phyloP scores from a whole-genome alignment of 2,888 invertebrate species.

The Boloria euphrosyne region DNA sequence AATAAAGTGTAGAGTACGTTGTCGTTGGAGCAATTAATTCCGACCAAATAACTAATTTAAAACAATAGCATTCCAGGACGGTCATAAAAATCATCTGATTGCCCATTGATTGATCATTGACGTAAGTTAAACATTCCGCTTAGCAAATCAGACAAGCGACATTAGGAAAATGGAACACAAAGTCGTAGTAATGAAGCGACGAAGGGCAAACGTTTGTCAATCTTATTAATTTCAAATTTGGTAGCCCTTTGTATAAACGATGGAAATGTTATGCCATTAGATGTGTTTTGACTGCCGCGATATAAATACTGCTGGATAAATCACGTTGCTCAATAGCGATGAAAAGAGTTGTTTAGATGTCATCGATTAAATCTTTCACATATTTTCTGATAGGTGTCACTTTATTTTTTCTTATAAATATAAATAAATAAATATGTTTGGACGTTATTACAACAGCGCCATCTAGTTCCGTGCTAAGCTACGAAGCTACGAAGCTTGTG shows the following conservation, averaged over 20 bases:
- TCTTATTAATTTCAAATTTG: conserved; percentile 24
- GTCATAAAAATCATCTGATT: conserved; percentile 36
- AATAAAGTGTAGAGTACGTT: too few species aligned
- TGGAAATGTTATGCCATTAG: not conserved
- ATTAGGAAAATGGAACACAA: conserved; percentile 36
- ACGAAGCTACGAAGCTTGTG: too few species aligned
- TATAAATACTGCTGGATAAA: not conserved
- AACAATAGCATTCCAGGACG: conserved; percentile 33
- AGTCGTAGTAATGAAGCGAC: conserved; percentile 17
- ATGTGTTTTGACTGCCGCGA: conserved; percentile 2
- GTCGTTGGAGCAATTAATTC: not conserved
- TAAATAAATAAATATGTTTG: too few species aligned
- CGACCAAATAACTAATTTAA: conserved; percentile 27
- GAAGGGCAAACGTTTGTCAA: conserved; percentile 18
- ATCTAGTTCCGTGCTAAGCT: too few species aligned
- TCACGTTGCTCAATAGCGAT: not conserved
- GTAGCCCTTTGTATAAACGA: conserved; percentile 9
- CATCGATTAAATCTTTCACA: too few species aligned
- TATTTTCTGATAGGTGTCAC: too few species aligned
- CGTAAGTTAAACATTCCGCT: conserved; percentile 54
- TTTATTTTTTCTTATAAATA: too few species aligned
- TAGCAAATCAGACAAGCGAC: conserved; percentile 46
- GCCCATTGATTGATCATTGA: conserved; percentile 56
- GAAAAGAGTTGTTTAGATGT: too few species aligned
- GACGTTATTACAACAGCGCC: too few species aligned